Conservation (phyloP, 2,888 invertebrate species). For the Polyommatus icarus region DNA sequence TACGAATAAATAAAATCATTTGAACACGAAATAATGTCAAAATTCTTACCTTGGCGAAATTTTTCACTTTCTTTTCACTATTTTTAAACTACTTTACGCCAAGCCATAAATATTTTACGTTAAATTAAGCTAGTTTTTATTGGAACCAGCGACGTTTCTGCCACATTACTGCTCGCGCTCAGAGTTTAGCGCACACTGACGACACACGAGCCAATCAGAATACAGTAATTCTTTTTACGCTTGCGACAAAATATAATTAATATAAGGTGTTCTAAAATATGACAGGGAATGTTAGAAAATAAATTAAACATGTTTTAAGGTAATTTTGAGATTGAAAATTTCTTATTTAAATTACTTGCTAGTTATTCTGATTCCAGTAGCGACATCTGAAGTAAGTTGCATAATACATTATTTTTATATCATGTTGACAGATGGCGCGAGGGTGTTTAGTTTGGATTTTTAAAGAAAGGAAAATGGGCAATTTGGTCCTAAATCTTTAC, state of each 20-base stretch:
- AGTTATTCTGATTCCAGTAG: background rate
- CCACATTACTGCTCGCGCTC: slow-evolving; percentile 54
- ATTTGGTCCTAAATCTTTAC: too few relatives aligned
- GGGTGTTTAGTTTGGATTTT: background rate
- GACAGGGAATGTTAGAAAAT: background rate
- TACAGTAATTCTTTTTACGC: slow-evolving; percentile 1
- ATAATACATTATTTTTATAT: background rate
- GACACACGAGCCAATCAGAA: slow-evolving; percentile 37
- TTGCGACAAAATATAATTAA: background rate
- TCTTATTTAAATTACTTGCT: background rate
- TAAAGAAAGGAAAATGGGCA: background rate
- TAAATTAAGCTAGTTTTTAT: slow-evolving; percentile 47
- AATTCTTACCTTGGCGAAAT: slow-evolving; percentile 1
- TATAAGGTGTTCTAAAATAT: background rate
- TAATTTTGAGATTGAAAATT: background rate
- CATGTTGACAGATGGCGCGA: background rate
- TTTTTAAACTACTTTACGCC: slow-evolving; percentile 31
- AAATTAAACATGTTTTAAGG: background rate
- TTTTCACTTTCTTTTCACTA: background rate
- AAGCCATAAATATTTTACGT: slow-evolving; percentile 46
- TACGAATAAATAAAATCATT: background rate
- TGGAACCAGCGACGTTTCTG: slow-evolving; percentile 45
- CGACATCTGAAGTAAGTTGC: background rate
- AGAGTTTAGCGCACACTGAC: slow-evolving; percentile 62
- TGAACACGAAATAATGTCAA: background rate